Evolutionary conservation across 2,888 invertebrate genomes (phyloP).

Genomic region (Trissoscelio sp.): DNA sequence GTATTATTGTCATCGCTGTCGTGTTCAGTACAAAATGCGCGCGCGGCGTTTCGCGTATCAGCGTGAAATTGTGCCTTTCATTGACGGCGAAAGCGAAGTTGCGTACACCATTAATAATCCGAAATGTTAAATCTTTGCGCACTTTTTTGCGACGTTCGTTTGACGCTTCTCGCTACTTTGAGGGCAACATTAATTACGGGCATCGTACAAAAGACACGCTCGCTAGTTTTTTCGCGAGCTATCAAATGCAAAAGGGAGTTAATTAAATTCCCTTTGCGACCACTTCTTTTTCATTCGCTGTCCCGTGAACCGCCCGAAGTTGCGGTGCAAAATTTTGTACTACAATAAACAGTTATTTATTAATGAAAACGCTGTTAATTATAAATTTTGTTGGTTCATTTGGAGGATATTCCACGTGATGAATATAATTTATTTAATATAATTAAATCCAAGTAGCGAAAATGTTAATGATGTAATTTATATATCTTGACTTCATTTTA

Average conservation of each 20-base stretch:
- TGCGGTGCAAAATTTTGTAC: background rate
- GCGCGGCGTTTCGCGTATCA: constrained; percentile 27
- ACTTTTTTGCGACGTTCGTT: constrained; percentile 39
- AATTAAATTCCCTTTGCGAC: constrained; percentile 78
- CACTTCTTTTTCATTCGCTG: constrained; percentile 36
- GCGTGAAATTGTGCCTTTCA: constrained; percentile 51
- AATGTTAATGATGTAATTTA: no score
- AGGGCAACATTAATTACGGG: constrained; percentile 76
- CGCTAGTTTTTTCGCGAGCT: constrained; percentile 74
- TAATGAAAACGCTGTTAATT: constrained; percentile 74
- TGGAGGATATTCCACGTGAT: no score
- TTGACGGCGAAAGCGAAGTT: constrained; percentile 36
- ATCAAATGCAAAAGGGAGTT: constrained; percentile 80
- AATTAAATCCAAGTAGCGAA: no score
- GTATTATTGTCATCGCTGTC: constrained; percentile 56
- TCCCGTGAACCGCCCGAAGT: constrained; percentile 17
- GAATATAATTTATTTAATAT: no score
- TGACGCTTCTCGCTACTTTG: constrained; percentile 49
- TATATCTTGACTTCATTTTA: no score
- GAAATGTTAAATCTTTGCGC: constrained; percentile 44
- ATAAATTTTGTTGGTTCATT: no score
- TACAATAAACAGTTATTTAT: constrained; percentile 70
- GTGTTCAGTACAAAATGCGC: constrained; percentile 36
- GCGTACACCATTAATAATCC: constrained; percentile 59
- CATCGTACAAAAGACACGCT: constrained; percentile 73